Base-by-base conservation (phyloP, 2,888 invertebrate genomes). In the Sinotaia quadrata region DNA sequence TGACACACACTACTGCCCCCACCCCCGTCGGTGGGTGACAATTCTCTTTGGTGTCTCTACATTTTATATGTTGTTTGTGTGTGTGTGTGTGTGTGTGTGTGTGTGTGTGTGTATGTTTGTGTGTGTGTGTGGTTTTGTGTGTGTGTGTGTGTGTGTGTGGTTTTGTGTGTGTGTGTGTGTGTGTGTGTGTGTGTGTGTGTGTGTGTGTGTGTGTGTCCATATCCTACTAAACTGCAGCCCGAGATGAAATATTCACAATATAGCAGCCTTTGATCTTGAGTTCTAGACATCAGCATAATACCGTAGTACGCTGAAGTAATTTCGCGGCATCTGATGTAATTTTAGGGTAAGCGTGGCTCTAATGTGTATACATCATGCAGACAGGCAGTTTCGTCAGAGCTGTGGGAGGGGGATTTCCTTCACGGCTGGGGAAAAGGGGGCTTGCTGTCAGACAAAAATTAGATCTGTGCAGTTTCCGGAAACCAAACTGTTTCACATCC, bases 121-220 rank as follows among this genome's bases (percentile, higher is more conserved):
- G 21, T 4, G 21, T 51, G 5, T 51, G 4, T 4, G 4, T 51
- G 4, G 18, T 12, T 51, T 12, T 51, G 51, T 51, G 51, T 51
- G 51, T 21, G 54, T 54, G 18, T 54, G 54, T 31, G 54, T 18
- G 54, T 54, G 31, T 29, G 54, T 54, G 41, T 29, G 44, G 27
- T 37, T 44, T 37, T 44, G 41, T 44, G 59, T 27, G 44, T 44
- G 59, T 44, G 44, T 44, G 59, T 44, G 44, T 44, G 41, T 59
- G 29, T 41, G 59, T 29, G n/a, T 59, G 44, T 18, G 7, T 59
- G 44, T 31, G 44, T 59, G n/a, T 44, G 59, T 24, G n/a, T 44
- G 59, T 27, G 3, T 41, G 41, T 41, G 41, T 2, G 41, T 41
- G 41, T 18, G 41, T 18, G 2, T 18, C 1, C 1, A 29, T 2